phyloP scores from a whole-genome alignment of 2,888 invertebrate species.

The Marasmarcha lunaedactyla region DNA sequence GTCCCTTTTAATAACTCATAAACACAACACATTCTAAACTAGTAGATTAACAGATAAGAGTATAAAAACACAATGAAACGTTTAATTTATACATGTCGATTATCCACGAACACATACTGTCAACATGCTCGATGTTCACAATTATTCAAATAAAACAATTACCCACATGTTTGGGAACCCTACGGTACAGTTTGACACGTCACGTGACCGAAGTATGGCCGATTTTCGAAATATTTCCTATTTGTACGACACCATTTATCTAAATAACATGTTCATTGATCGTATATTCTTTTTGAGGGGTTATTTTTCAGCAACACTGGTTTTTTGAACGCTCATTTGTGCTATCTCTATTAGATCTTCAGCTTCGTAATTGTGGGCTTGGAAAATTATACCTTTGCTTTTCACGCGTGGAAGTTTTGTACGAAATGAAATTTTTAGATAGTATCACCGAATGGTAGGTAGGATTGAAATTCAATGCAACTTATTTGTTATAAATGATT shows the following conservation, averaged over 20 bases:
- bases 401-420: constrained; percentile 7
- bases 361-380: constrained; percentile 21
- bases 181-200: too few relatives aligned
- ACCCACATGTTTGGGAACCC: constrained; percentile 15
- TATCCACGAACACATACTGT: constrained; percentile 21
- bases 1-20: too few relatives aligned
- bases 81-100: constrained; percentile 22
- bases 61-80: constrained; percentile 2
- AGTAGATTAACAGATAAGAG: constrained; percentile 6
- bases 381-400: constrained; percentile 2
- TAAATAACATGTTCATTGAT: constrained; percentile 49
- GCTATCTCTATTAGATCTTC: constrained; percentile 39
- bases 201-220: too few relatives aligned
- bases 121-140: constrained; percentile 18
- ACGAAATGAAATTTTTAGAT: constrained; percentile 7
- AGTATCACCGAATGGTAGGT: too few relatives aligned
- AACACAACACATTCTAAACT: too few relatives aligned
- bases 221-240: constrained; percentile 8
- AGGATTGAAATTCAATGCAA: too few relatives aligned
- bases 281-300: constrained; percentile 18
- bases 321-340: constrained; percentile 34
- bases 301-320: constrained; percentile 25
- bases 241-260: constrained; percentile 42
- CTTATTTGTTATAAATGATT: too few relatives aligned
- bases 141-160: constrained; percentile 20